Percentiles rank a stretch among this genome's conserved stretches.
Conservation (phyloP, 1,140 invertebrate species). For the Drosophila melanica region DNA sequence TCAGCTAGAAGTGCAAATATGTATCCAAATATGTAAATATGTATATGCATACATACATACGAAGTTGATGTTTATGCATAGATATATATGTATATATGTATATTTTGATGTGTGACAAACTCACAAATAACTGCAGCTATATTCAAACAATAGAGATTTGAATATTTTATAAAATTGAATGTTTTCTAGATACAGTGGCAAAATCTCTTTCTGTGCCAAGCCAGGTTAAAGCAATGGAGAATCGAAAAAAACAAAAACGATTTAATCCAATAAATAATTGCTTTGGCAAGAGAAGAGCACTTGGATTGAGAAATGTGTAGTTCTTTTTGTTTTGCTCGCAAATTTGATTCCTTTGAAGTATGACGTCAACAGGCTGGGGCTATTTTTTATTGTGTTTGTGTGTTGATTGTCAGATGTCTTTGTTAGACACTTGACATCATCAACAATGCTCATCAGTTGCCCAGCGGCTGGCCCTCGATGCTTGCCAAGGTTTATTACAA, state of each 20-base stretch:
- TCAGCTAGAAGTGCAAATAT: conserved; percentile 52
- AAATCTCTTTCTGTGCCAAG: neutral
- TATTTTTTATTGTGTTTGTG: neutral
- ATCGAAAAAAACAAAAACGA: neutral
- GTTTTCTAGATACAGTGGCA: too few relatives aligned
- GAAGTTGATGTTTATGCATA: too few relatives aligned
- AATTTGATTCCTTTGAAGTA: conserved; percentile 12
- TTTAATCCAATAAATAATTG: neutral
- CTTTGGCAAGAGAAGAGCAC: too few relatives aligned
- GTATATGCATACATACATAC: neutral
- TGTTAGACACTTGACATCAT: conserved; percentile 68
- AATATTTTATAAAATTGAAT: too few relatives aligned
- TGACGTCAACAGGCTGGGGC: conserved; percentile 1
- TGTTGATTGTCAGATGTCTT: conserved; percentile 32
- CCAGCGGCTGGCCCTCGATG: conserved; percentile 27
- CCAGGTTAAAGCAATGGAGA: neutral
- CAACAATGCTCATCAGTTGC: conserved; percentile 49
- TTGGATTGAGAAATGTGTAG: neutral
- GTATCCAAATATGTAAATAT: conserved; percentile 33
- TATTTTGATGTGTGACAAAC: neutral
- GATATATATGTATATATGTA: neutral
- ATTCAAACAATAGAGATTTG: too few relatives aligned
- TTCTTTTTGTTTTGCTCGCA: neutral
- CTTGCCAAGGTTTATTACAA: conserved; percentile 81
- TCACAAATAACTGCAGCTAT: neutral